Conservation (phyloP, 23 tunicate genomes). For the Clavelina lepadiformis region DNA sequence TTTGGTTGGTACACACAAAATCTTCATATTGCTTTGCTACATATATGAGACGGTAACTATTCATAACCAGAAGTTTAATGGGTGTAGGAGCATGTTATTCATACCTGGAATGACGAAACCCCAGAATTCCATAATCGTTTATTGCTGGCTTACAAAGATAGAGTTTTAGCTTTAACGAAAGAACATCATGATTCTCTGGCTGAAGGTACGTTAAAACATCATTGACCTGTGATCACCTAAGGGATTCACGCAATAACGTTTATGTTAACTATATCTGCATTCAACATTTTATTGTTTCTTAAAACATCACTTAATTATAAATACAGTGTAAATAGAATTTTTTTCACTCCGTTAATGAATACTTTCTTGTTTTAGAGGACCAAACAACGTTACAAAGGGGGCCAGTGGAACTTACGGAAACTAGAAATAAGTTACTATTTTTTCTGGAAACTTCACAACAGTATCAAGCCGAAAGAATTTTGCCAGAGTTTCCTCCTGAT, state of each 20-base stretch:
- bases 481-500: slow-evolving; percentile 46
- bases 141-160: slow-evolving; percentile 44
- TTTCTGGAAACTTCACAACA: slow-evolving; percentile 66
- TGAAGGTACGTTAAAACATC: slow-evolving; percentile 44
- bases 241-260: no score
- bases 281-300: no score
- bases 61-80: neutral
- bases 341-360: no score
- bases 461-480: slow-evolving; percentile 61
- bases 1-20: slow-evolving; percentile 34
- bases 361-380: no score
- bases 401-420: slow-evolving; percentile 47
- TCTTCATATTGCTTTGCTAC: neutral
- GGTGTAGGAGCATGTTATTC: slow-evolving; percentile 65
- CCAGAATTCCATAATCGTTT: slow-evolving; percentile 77
- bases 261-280: no score
- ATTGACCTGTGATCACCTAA: neutral
- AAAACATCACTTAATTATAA: no score
- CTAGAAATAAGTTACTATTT: slow-evolving; percentile 33
- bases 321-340: no score
- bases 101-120: slow-evolving; percentile 34
- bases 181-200: slow-evolving; percentile 36
- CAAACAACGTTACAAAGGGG: no score
- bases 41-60: neutral
- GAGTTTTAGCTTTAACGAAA: slow-evolving; percentile 19